A percentile compares a stretch with the other conserved stretches of the same genome.
Conservation (phyloP, 1,140 invertebrate species). For the Drosophila arawakana region DNA sequence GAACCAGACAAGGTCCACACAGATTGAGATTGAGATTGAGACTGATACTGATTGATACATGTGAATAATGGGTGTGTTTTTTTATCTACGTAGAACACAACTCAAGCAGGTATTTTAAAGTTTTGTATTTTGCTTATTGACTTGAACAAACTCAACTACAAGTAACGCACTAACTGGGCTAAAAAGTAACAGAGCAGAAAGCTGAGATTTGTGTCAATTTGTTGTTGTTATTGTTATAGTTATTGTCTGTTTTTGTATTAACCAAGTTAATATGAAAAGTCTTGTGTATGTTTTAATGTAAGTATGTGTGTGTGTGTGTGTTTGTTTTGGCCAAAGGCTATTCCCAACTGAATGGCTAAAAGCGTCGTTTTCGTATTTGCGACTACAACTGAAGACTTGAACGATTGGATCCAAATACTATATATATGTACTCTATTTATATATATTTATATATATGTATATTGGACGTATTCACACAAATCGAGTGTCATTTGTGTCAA, state of each 20-base stretch:
- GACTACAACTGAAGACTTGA: slow-evolving; percentile 23
- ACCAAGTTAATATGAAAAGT: background rate
- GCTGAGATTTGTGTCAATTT: slow-evolving; percentile 52
- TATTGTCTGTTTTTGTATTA: slow-evolving; percentile 17
- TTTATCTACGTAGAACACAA: slow-evolving; percentile 69
- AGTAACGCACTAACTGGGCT: slow-evolving; percentile 74
- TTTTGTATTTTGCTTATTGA: slow-evolving; percentile 16
- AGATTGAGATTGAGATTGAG: slow-evolving; percentile 18
- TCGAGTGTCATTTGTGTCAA: slow-evolving; percentile 44
- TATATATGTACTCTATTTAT: slow-evolving; percentile 6
- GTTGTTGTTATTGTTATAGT: slow-evolving; percentile 13
- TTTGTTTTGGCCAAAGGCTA: slow-evolving; percentile 38
- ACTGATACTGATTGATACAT: slow-evolving; percentile 36
- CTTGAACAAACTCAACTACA: slow-evolving; percentile 76
- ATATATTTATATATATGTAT: background rate
- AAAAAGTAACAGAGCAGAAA: slow-evolving; percentile 71
- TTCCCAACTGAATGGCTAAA: slow-evolving; percentile 34
- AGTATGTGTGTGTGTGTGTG: slow-evolving; percentile 43
- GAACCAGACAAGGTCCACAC: slow-evolving; percentile 37
- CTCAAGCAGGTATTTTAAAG: slow-evolving; percentile 58
- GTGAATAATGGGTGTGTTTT: slow-evolving; percentile 45
- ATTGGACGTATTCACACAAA: slow-evolving; percentile 42
- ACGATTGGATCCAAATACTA: slow-evolving; percentile 18
- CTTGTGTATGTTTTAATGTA: slow-evolving; percentile 16
- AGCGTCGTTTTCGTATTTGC: slow-evolving; percentile 31